Percentiles rank a stretch among this genome's conserved stretches.
phyloP scores from a whole-genome alignment of 2,113 vertebrate species.

The Calonectris borealis region DNA sequence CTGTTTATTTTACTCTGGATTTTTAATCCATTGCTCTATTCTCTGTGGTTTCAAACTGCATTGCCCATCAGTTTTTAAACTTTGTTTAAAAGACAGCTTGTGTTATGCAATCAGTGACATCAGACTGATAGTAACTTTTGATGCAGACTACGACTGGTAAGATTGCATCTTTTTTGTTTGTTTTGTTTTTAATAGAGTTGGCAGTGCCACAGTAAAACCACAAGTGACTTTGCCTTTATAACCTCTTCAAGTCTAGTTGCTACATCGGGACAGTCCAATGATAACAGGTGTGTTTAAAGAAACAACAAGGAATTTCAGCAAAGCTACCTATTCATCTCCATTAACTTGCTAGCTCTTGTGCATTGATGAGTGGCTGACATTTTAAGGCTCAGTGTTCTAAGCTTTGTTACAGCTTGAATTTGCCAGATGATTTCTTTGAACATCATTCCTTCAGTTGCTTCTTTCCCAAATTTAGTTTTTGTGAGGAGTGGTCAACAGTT shows the following conservation, averaged over 20 bases:
- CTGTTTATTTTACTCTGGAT: neutral
- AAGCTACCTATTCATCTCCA: neutral
- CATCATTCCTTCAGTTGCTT: neutral
- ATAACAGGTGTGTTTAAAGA: slow-evolving; percentile 83
- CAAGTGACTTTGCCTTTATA: slow-evolving; percentile 95
- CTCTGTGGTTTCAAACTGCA: neutral
- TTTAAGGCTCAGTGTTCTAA: neutral
- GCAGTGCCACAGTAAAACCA: slow-evolving; percentile 96
- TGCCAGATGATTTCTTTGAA: neutral
- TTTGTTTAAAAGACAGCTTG: neutral
- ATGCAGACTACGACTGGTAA: neutral
- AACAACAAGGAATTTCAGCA: neutral
- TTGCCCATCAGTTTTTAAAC: neutral
- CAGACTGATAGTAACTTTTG: neutral
- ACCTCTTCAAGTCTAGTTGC: slow-evolving; percentile 97
- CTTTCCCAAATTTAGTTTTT: neutral
- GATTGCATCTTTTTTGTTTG: slow-evolving; percentile 1
- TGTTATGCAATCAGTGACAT: neutral
- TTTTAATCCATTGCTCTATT: neutral
- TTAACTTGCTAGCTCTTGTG: neutral
- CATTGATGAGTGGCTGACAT: neutral
- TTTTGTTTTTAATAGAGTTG: slow-evolving; percentile 81
- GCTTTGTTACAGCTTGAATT: neutral
- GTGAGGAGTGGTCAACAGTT: neutral
- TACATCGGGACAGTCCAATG: slow-evolving; percentile 94